Conservation (phyloP, 35 echinoderm and acorn worm genomes). For the Diadema setosum region DNA sequence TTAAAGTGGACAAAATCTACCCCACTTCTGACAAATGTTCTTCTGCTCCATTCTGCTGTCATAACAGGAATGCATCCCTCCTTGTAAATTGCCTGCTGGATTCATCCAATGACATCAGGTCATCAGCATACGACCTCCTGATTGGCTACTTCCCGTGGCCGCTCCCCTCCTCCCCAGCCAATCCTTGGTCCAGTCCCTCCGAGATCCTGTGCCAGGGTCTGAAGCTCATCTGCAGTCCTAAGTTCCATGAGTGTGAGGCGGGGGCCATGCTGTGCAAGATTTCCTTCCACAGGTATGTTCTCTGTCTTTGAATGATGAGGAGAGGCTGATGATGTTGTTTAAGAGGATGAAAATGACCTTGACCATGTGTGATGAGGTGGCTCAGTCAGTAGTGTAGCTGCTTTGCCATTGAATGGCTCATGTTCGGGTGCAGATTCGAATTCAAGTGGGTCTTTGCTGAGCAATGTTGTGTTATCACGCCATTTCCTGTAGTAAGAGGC, state of each 20-base stretch:
- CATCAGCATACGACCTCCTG: constrained; percentile 46
- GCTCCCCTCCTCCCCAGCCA: constrained; percentile 39
- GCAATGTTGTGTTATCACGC: no score
- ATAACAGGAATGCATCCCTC: constrained; percentile 63
- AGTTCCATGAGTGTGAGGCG: constrained; percentile 73
- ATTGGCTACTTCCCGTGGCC: constrained; percentile 68
- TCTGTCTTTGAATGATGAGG: not conserved
- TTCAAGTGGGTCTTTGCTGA: no score
- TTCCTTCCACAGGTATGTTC: constrained; percentile 75
- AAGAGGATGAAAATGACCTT: no score
- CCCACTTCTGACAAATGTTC: no score
- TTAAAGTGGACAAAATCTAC: no score
- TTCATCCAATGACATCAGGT: constrained; percentile 77
- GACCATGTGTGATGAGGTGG: no score
- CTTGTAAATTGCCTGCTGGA: constrained; percentile 65
- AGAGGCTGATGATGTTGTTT: no score
- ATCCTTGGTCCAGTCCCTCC: constrained; percentile 19
- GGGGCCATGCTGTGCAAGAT: constrained; percentile 81
- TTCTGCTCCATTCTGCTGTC: no score
- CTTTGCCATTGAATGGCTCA: no score
- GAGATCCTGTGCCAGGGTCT: constrained; percentile 58
- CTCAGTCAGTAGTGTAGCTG: no score
- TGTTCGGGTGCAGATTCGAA: no score
- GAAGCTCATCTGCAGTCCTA: constrained; percentile 80
- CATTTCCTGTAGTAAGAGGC: no score